Conservation (phyloP, 2,888 invertebrate species). For the Busseola fusca region DNA sequence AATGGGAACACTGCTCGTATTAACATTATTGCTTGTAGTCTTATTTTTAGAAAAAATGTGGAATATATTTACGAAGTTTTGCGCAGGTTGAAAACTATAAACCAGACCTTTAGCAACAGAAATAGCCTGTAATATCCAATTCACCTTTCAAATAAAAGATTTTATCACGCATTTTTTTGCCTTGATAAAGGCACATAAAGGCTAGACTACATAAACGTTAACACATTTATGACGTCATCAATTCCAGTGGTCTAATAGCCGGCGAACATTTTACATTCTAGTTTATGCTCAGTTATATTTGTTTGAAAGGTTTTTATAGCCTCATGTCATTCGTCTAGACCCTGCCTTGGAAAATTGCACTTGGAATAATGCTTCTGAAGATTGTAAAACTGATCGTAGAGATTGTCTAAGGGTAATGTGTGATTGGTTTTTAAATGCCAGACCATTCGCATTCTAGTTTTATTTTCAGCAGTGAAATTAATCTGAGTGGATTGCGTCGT, state of each 20-base stretch:
- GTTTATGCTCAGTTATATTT: constrained; percentile 47
- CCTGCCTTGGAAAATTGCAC: constrained; percentile 24
- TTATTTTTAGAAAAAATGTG: constrained; percentile 12
- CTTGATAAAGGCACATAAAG: constrained; percentile 36
- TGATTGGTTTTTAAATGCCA: neutral
- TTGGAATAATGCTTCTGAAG: neutral
- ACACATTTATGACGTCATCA: constrained; percentile 51
- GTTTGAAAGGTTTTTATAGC: constrained; percentile 46
- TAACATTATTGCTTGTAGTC: constrained; percentile 34
- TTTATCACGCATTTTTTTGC: constrained; percentile 25
- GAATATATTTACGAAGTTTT: constrained; percentile 5
- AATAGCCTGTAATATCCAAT: neutral
- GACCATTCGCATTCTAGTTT: neutral
- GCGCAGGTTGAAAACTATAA: neutral
- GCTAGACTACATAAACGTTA: constrained; percentile 48
- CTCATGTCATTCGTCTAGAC: constrained; percentile 23
- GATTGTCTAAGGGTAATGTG: neutral
- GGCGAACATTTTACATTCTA: constrained; percentile 45
- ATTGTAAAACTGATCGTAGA: neutral
- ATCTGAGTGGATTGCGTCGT: neutral
- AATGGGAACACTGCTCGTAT: constrained; percentile 40
- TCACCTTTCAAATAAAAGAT: constrained; percentile 10
- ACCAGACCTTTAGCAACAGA: neutral
- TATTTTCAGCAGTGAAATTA: neutral
- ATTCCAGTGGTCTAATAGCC: constrained; percentile 46